A percentile compares a stretch with the other conserved stretches of the same genome.
phyloP scores from a whole-genome alignment of 2,797 vertebrate species.

The Lutjanus campechanus region DNA sequence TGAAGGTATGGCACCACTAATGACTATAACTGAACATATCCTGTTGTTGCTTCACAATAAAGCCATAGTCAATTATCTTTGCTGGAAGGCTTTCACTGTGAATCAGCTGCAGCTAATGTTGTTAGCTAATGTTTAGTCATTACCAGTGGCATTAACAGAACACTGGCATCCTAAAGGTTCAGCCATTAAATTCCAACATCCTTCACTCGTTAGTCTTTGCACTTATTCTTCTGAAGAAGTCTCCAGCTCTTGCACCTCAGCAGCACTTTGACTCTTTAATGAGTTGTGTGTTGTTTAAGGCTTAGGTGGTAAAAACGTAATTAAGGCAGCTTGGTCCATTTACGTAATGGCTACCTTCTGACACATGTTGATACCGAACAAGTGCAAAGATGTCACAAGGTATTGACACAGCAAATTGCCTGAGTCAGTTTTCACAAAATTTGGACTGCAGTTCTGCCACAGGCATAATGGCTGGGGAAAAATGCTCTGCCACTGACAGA shows the following conservation, averaged over 20 bases:
- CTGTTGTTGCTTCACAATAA: slow-evolving; percentile 19
- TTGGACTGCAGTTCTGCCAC: slow-evolving; percentile 25
- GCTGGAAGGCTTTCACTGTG: slow-evolving; percentile 18
- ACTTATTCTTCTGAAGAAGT: slow-evolving; percentile 18
- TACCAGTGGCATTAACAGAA: slow-evolving; percentile 32
- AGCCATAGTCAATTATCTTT: slow-evolving; percentile 23
- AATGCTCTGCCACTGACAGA: slow-evolving; percentile 32
- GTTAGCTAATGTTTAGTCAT: slow-evolving; percentile 39
- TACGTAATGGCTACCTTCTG: slow-evolving; percentile 38
- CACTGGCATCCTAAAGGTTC: slow-evolving; percentile 35
- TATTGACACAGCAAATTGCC: slow-evolving; percentile 42
- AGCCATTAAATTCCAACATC: slow-evolving; percentile 33
- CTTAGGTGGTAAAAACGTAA: slow-evolving; percentile 50
- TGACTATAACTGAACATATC: slow-evolving; percentile 20
- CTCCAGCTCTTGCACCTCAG: slow-evolving; percentile 24
- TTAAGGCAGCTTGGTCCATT: slow-evolving; percentile 41
- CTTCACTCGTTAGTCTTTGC: slow-evolving; percentile 28
- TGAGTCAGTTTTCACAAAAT: slow-evolving; percentile 21
- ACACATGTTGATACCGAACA: slow-evolving; percentile 48
- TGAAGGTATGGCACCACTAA: slow-evolving; percentile 4
- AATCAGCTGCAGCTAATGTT: slow-evolving; percentile 36
- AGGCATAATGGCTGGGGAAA: slow-evolving; percentile 22
- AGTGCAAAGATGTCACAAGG: slow-evolving; percentile 31
- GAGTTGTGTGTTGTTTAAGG: slow-evolving; percentile 41
- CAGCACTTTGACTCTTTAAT: slow-evolving; percentile 42